Percentiles rank a stretch among this genome's conserved stretches.
phyloP scores from a whole-genome alignment of 2,797 vertebrate species.

The Picus viridis region DNA sequence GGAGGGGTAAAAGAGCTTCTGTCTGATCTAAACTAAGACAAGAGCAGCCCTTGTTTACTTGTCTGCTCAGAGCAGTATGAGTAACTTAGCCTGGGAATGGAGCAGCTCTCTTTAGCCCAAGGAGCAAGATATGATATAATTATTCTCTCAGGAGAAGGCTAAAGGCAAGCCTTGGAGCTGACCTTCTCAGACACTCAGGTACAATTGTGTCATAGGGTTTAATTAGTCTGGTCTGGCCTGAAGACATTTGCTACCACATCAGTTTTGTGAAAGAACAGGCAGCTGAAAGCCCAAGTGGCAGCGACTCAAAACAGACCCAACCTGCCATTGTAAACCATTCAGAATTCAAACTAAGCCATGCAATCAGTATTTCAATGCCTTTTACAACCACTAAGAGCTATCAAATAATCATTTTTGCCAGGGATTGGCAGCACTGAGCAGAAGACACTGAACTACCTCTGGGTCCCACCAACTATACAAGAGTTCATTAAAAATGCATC shows the following conservation, averaged over 20 bases:
- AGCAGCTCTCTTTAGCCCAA: background rate
- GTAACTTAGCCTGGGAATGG: background rate
- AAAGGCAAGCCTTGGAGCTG: background rate
- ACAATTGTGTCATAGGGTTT: background rate
- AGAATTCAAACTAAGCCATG: background rate
- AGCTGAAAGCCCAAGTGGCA: background rate
- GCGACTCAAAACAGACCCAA: background rate
- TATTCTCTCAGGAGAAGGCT: background rate
- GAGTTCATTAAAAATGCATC: conserved; percentile 21
- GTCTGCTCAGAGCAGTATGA: background rate
- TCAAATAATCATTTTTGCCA: background rate
- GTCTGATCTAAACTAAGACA: too few species aligned
- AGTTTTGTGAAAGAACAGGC: background rate
- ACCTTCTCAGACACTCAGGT: background rate
- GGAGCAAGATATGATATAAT: background rate
- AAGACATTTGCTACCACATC: background rate
- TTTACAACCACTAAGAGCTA: background rate
- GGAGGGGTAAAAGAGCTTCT: too few species aligned
- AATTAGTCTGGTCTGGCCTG: background rate
- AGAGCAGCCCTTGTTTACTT: background rate
- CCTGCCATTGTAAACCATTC: background rate
- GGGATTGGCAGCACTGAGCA: background rate
- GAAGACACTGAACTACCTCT: background rate
- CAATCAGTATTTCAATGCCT: background rate
- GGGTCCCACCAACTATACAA: background rate